Evolutionary conservation across 2,797 vertebrate genomes (phyloP).

Genomic region (Erithacus rubecula): DNA sequence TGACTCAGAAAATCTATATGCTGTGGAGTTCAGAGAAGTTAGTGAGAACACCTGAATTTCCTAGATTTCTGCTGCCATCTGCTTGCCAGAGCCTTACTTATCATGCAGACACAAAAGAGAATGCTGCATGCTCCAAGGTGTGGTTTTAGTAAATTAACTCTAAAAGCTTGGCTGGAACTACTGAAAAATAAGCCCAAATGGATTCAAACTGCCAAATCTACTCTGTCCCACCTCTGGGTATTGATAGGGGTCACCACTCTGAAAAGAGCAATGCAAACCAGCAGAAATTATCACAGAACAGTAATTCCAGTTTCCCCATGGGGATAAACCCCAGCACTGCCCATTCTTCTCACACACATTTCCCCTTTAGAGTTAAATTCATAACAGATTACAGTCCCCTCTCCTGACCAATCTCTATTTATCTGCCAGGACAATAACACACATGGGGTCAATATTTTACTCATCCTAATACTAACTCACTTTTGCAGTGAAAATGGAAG

Average conservation of each 20-base stretch:
- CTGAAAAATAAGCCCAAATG: neutral
- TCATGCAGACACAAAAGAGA: neutral
- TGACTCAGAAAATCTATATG: neutral
- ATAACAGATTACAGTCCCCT: neutral
- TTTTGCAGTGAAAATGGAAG: neutral
- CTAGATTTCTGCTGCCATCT: conserved; percentile 19
- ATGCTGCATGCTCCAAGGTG: neutral
- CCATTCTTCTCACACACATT: neutral
- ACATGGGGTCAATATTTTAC: conserved; percentile 17
- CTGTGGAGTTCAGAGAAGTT: neutral
- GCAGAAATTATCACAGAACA: neutral
- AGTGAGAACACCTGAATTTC: neutral
- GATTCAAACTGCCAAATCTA: neutral
- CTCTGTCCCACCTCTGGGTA: neutral
- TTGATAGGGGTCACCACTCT: neutral
- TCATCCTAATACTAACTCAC: neutral
- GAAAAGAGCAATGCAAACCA: neutral
- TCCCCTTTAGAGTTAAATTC: neutral
- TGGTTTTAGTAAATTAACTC: neutral
- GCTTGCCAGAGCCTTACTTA: neutral
- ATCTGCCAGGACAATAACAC: neutral
- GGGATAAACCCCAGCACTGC: neutral
- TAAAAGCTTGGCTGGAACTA: neutral
- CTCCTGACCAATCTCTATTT: conserved; percentile 17
- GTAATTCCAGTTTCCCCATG: neutral